Conservation (phyloP, 2,888 invertebrate genomes). For the Idaea biselata region DNA sequence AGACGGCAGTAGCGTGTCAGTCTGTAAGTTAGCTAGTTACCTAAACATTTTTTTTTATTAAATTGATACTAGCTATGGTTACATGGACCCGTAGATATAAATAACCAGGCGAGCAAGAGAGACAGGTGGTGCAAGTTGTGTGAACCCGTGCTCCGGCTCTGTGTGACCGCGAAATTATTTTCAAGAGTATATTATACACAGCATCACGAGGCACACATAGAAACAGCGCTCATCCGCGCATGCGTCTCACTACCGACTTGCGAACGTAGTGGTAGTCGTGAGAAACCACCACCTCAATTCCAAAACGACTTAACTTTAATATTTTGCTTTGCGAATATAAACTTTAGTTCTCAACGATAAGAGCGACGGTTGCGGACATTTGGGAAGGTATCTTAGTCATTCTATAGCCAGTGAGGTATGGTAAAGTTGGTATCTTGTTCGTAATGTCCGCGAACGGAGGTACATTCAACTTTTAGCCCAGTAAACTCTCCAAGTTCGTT, state of each 20-base stretch:
- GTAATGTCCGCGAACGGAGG: slow-evolving; percentile 81
- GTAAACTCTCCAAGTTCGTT: slow-evolving; percentile 80
- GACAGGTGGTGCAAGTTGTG: slow-evolving; percentile 77
- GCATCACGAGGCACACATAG: slow-evolving; percentile 62
- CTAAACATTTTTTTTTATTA: slow-evolving; percentile 25
- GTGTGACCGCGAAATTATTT: slow-evolving; percentile 81
- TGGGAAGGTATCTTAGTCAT: slow-evolving; percentile 57
- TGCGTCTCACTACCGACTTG: slow-evolving; percentile 66
- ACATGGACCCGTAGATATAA: slow-evolving; percentile 76
- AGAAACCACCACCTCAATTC: slow-evolving; percentile 67
- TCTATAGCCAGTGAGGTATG: slow-evolving; percentile 47
- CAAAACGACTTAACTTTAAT: slow-evolving; percentile 40
- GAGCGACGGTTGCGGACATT: slow-evolving; percentile 31
- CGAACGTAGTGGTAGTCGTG: slow-evolving; percentile 75
- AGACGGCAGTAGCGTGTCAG: neutral
- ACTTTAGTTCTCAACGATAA: slow-evolving; percentile 38
- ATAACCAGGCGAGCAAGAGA: slow-evolving; percentile 77
- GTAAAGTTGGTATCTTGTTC: slow-evolving; percentile 81
- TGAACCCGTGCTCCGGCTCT: slow-evolving; percentile 71
- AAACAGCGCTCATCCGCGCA: slow-evolving; percentile 51
- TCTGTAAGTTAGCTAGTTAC: slow-evolving; percentile 8
- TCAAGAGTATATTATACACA: slow-evolving; percentile 72
- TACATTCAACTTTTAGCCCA: slow-evolving; percentile 82
- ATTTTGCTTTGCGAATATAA: slow-evolving; percentile 37
- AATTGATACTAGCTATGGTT: slow-evolving; percentile 44